Evolutionary conservation across 2,113 vertebrate species (phyloP).

Genomic region (Perca fluviatilis): DNA sequence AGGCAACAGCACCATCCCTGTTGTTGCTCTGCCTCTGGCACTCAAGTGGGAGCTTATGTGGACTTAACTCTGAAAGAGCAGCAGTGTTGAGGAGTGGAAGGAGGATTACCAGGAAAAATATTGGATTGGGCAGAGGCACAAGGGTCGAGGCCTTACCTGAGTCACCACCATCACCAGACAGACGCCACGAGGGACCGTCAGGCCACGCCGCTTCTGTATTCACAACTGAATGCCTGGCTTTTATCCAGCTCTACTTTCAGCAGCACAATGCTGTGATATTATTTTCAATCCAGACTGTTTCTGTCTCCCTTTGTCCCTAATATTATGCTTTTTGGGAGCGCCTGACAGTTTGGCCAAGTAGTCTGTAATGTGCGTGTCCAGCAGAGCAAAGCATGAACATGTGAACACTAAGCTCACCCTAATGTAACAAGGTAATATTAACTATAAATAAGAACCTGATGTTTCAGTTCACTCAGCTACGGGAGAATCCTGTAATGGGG

Average conservation of each 20-base stretch:
- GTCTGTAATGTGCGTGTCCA: not conserved
- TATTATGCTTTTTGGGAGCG: not conserved
- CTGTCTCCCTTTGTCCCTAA: not conserved
- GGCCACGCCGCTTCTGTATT: constrained; percentile 14
- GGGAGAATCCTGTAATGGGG: not conserved
- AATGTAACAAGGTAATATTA: constrained; percentile 7
- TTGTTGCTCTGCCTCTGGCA: constrained; percentile 77
- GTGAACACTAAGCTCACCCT: constrained; percentile 22
- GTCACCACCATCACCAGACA: constrained; percentile 43
- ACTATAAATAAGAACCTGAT: not conserved
- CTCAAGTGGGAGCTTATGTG: constrained; percentile 84
- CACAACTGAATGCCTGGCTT: not conserved
- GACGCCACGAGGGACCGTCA: constrained; percentile 13
- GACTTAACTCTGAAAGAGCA: constrained; percentile 83
- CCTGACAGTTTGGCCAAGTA: not conserved
- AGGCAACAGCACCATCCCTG: constrained; percentile 81
- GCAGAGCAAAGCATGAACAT: not conserved
- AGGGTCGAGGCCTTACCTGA: constrained; percentile 67
- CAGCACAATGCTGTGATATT: not conserved
- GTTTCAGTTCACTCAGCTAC: not conserved
- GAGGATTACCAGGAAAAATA: constrained; percentile 83
- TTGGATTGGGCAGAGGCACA: constrained; percentile 73
- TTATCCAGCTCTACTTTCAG: not conserved
- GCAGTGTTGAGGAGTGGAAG: constrained; percentile 75
- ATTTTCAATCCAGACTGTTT: not conserved